A percentile compares a stretch with the other conserved stretches of the same genome.
These are phyloP conservation scores for Pristionchus entomophagus DNA, from an alignment of 2,888 invertebrate genomes.

Conservation along the genomic window DNA sequence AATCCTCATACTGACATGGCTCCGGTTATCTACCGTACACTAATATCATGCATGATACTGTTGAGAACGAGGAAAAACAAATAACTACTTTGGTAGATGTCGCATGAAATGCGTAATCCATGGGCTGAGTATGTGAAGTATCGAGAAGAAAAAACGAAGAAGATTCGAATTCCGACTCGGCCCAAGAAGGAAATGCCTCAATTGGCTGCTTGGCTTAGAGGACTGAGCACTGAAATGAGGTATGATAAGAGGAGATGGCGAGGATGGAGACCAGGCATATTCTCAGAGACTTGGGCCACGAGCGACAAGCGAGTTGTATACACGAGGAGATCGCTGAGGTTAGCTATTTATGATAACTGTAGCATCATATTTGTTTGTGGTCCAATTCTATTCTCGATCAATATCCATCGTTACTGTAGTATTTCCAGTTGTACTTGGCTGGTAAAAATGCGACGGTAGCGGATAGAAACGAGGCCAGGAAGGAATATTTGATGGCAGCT, in stretches of 20 bases:
- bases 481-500: slow-evolving; percentile 37
- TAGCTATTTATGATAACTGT: not conserved
- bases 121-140: slow-evolving; percentile 16
- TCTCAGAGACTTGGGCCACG: slow-evolving; percentile 34
- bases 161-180: slow-evolving; percentile 28
- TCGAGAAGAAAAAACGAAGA: slow-evolving; percentile 36
- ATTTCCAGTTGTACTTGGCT: slow-evolving; percentile 6
- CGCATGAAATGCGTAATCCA: slow-evolving; percentile 7
- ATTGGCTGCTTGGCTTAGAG: slow-evolving; percentile 12
- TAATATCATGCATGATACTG: not conserved
- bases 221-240: slow-evolving; percentile 42
- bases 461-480: slow-evolving; percentile 37
- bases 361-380: too few relatives aligned
- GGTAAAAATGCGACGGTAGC: not conserved
- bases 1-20: not conserved
- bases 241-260: not conserved
- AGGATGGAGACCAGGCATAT: too few relatives aligned
- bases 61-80: too few relatives aligned
- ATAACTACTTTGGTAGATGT: not conserved
- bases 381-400: too few relatives aligned
- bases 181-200: slow-evolving; percentile 33
- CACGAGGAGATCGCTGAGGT: slow-evolving; percentile 43
- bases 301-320: slow-evolving; percentile 30
- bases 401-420: not conserved
- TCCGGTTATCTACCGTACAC: slow-evolving; percentile 30